A percentile compares a stretch with the other conserved stretches of the same genome.
These are phyloP conservation scores for Perdita meconis DNA, from an alignment of 2,888 invertebrate species.

Conservation along the genomic window DNA sequence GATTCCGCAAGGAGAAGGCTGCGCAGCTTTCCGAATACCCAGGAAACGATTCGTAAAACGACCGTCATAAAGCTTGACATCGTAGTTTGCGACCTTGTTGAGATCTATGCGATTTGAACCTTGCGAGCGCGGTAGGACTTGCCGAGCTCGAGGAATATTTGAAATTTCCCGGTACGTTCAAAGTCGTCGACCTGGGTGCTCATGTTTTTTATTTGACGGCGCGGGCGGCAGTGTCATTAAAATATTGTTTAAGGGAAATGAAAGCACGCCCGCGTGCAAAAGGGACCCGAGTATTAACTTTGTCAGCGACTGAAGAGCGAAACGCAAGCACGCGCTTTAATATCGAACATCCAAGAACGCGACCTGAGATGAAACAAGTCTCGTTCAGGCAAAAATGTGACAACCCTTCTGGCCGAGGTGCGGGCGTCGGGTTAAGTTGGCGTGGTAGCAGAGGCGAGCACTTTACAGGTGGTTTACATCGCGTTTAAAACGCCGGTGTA, in stretches of 20 bases:
- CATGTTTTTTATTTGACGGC: slow-evolving; percentile 7
- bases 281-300: too few relatives aligned
- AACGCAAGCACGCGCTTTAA: background rate
- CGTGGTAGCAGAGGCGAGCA: slow-evolving; percentile 44
- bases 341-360: slow-evolving; percentile 23
- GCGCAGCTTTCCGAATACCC: slow-evolving; percentile 57
- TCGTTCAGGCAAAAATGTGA: slow-evolving; percentile 50
- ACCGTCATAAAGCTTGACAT: slow-evolving; percentile 54
- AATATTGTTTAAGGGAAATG: too few relatives aligned
- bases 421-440: slow-evolving; percentile 50
- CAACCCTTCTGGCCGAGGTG: slow-evolving; percentile 29
- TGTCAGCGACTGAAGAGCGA: background rate
- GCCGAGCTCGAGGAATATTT: background rate
- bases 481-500: slow-evolving; percentile 64
- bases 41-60: slow-evolving; percentile 64
- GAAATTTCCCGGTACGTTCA: slow-evolving; percentile 6
- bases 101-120: slow-evolving; percentile 60
- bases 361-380: slow-evolving; percentile 13
- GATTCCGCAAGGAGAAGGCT: slow-evolving; percentile 55
- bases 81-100: slow-evolving; percentile 63
- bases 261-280: too few relatives aligned
- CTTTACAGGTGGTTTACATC: slow-evolving; percentile 71
- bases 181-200: background rate
- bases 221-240: too few relatives aligned
- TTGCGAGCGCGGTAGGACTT: slow-evolving; percentile 27